These are phyloP conservation scores for Nyctereutes procyonoides DNA, from an alignment of 2,113 vertebrate genomes.

Conservation along the genomic window DNA sequence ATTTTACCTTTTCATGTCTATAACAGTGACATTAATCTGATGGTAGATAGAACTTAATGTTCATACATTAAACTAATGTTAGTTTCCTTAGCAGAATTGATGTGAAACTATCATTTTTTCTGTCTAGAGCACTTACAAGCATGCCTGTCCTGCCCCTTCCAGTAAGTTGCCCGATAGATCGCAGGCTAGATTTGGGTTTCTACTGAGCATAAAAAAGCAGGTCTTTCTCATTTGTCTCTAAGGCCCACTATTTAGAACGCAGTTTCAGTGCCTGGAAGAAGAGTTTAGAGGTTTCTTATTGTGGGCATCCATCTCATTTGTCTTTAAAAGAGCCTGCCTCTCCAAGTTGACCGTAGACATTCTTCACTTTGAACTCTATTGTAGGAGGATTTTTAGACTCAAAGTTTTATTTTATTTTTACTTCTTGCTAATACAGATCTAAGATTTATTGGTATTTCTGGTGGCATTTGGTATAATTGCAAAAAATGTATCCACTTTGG, in stretches of 20 bases:
- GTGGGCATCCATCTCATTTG: neutral
- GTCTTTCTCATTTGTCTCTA: slow-evolving; percentile 47
- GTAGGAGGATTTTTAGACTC: slow-evolving; percentile 28
- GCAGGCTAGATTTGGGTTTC: slow-evolving; percentile 8
- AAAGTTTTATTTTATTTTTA: slow-evolving; percentile 46
- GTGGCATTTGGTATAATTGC: slow-evolving; percentile 37
- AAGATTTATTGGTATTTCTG: slow-evolving; percentile 25
- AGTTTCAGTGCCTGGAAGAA: slow-evolving; percentile 21
- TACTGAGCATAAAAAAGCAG: neutral
- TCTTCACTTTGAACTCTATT: neutral
- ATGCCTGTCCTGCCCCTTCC: neutral
- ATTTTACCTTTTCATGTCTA: slow-evolving; percentile 25
- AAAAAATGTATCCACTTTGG: neutral
- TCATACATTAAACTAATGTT: slow-evolving; percentile 33
- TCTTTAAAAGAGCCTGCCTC: neutral
- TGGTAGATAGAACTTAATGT: neutral
- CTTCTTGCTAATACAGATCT: neutral
- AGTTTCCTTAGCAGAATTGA: neutral
- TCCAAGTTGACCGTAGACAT: neutral
- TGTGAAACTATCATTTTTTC: neutral
- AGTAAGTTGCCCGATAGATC: neutral
- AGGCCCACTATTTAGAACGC: neutral
- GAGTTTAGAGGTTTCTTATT: slow-evolving; percentile 16
- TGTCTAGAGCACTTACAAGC: neutral
- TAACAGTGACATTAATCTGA: neutral